These are phyloP conservation scores for Thymelicus acteon DNA, from an alignment of 2,888 invertebrate genomes.

Conservation along the genomic window DNA sequence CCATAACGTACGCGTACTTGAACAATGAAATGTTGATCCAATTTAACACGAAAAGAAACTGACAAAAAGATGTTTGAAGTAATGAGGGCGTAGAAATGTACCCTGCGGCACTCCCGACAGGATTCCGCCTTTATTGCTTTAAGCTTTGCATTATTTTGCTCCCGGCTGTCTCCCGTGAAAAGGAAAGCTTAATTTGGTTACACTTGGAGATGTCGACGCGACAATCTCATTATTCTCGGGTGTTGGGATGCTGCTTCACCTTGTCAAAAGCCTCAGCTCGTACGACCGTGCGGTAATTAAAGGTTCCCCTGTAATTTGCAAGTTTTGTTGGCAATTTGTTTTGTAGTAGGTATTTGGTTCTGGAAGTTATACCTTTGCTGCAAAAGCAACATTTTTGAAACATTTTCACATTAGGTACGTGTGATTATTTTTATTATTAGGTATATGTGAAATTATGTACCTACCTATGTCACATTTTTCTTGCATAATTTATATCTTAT, in stretches of 20 bases:
- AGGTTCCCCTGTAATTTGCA: slow-evolving; percentile 27
- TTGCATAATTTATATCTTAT: no score
- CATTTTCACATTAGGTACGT: no score
- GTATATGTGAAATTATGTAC: no score
- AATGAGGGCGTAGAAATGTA: slow-evolving; percentile 67
- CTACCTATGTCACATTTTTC: no score
- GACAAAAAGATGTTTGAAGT: slow-evolving; percentile 71
- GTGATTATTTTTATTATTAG: no score
- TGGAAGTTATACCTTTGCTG: slow-evolving; percentile 22
- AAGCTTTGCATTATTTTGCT: slow-evolving; percentile 82
- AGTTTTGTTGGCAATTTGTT: slow-evolving; percentile 35
- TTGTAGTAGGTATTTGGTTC: slow-evolving; percentile 12
- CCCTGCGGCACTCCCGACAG: slow-evolving; percentile 72
- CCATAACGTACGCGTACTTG: slow-evolving; percentile 61
- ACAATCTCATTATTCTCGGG: slow-evolving; percentile 80
- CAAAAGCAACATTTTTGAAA: background rate
- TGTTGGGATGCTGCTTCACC: slow-evolving; percentile 67
- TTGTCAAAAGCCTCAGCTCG: slow-evolving; percentile 75
- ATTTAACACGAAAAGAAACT: slow-evolving; percentile 72
- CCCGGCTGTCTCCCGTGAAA: slow-evolving; percentile 73
- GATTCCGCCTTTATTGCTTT: slow-evolving; percentile 74
- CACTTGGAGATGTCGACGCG: slow-evolving; percentile 83
- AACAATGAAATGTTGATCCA: slow-evolving; percentile 74
- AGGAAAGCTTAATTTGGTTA: slow-evolving; percentile 83
- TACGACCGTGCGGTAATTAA: slow-evolving; percentile 38